Evolutionary conservation across 2,888 invertebrate genomes (phyloP), one percentile per base, ranked within the genome.

Genomic region (Bellardia bayeri): DNA sequence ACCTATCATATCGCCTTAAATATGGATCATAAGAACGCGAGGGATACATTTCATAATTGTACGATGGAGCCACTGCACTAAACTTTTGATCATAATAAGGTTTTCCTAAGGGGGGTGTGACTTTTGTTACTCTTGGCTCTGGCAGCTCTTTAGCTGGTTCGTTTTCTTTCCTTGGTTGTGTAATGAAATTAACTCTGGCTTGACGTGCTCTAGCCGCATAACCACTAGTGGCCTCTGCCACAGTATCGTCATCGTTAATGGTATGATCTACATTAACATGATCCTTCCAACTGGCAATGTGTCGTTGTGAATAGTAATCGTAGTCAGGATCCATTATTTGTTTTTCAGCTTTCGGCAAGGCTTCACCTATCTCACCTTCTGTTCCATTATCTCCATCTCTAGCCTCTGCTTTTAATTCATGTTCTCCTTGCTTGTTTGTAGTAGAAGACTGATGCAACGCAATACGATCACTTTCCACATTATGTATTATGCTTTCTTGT

Each of bases 161-260:
- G 13, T 88, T 89, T 8, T 89, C 89, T 68, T 91, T 92, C 42
- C 95, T 95, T 88, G 95, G 95, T 91, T 96, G 96, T 0, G 96
- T 96, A 14, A 96, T 95, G 89, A 96, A 96, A 91, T 96, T 95
- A 1, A 96, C 95, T 89, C 95, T 92, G 0, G 96, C 96, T 93
- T 95, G 95, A 89, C 96, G 93, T 4, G 95, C 94, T 90, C 94
- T 95, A 37, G 89, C 84, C 5, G 94, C 94, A 2, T 95, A 93
- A 82, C 95, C 95, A 3, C 94, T 94, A 7, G 94, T 94, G 0
- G 95, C 94, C 45, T 95, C 95, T 0, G 95, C 94, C 3, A 95
- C 92, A 14, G 94, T 94, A 63, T 94, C 93, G 37, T 93, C 93
- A 80, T 92, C 91, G 16, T 90, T 90, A 33, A 89, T 88, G 1